Evolutionary conservation across 2,888 invertebrate genomes (phyloP), one percentile per base, ranked within the genome.

Genomic region (Galerucella nymphaeae): DNA sequence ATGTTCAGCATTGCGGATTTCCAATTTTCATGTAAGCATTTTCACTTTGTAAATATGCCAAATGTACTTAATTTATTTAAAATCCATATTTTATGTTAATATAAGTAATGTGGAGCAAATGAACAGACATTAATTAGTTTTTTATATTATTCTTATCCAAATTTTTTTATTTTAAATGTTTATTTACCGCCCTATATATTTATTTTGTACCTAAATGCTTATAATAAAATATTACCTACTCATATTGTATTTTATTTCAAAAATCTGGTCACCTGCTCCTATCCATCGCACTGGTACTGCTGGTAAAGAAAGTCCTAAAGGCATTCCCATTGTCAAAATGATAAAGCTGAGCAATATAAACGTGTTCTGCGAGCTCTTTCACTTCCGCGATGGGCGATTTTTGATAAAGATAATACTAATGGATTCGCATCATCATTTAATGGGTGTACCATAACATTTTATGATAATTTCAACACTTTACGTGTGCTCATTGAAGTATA

Each of bases 151-250:
- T 16, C n/a, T 50, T n/a, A n/a, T 16, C 50, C 14, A 45, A 45
- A 50, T 6, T 50, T 50, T n/a, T n/a, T n/a, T 50, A 50, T 50
- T 50, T 50, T 16, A n/a, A 50, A n/a, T 53, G 10, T 53, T 53
- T 53, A 14, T 45, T 45, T 45, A 45, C 14, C 14, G 45, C 2
- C 5, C 11, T 45, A 53, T 16, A 16, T 53, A 53, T 53, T 53
- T 53, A 53, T 53, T 53, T 53, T 53, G 53, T 53, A 53, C 10
- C 53, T 53, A 53, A 10, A 18, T 10, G 53, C 53, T 53, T 53
- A 53, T 53, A 10, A 53, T 53, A 53, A 53, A 18, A 16, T 18
- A 53, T 18, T 53, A 53, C 11, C 16, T 53, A 53, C 16, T 18
- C 8, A 16, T 0, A 53, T 16, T 53, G 53, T 9, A 10, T 53